A percentile compares a stretch with the other conserved stretches of the same genome.
Conservation (phyloP, 2,888 invertebrate species). For the Drosophila buzzatii region DNA sequence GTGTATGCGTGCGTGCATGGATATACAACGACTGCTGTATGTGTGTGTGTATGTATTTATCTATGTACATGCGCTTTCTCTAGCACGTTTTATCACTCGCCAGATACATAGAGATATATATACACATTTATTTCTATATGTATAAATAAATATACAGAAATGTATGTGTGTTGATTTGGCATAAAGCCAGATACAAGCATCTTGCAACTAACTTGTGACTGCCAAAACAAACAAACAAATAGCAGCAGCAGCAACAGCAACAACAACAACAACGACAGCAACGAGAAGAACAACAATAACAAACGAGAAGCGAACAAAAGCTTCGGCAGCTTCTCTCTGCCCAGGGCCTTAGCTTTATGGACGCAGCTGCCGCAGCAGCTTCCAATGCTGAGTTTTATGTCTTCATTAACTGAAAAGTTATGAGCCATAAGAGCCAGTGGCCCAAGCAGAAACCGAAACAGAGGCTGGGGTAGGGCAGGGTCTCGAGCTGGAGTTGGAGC, state of each 20-base stretch:
- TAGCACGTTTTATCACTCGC: constrained; percentile 46
- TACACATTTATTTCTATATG: background rate
- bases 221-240: constrained; percentile 62
- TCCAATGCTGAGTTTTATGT: constrained; percentile 77
- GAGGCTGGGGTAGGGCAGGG: constrained; percentile 7
- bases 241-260: constrained; percentile 16
- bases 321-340: constrained; percentile 26
- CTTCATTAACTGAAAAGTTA: constrained; percentile 83
- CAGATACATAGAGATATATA: constrained; percentile 47
- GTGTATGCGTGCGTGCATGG: constrained; percentile 17
- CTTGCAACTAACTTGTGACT: constrained; percentile 72
- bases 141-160: background rate
- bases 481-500: constrained; percentile 1
- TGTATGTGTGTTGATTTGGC: constrained; percentile 20
- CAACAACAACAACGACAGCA: constrained; percentile 20
- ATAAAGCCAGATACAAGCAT: constrained; percentile 53
- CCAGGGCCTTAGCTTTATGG: constrained; percentile 32
- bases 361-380: constrained; percentile 51
- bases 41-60: constrained; percentile 4
- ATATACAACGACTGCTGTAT: background rate
- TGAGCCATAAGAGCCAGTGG: constrained; percentile 65
- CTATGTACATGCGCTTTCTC: constrained; percentile 14
- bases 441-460: constrained; percentile 4
- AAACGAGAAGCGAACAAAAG: constrained; percentile 43
- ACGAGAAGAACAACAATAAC: constrained; percentile 29